A percentile compares a stretch with the other conserved stretches of the same genome.
Evolutionary conservation across 2,113 vertebrate genomes (phyloP).

Genomic region (Connochaetes taurinus): DNA sequence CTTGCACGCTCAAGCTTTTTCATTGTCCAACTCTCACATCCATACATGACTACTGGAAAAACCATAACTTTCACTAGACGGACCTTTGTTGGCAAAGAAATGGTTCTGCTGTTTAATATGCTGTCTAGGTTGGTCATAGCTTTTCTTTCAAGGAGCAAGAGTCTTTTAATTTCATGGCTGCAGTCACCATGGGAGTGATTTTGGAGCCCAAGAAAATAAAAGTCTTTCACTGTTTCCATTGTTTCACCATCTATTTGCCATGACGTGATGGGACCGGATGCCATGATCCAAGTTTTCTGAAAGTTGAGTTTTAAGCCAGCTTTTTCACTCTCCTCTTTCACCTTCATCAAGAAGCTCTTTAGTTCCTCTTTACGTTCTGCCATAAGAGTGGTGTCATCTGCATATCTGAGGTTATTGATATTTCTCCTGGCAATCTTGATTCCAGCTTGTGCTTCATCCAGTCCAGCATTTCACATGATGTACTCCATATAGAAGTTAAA

Average conservation of each 20-base stretch:
- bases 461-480: neutral
- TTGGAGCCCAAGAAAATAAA: neutral
- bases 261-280: neutral
- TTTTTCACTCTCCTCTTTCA: neutral
- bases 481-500: neutral
- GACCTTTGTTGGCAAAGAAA: neutral
- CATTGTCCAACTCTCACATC: neutral
- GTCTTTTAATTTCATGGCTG: neutral
- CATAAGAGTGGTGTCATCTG: neutral
- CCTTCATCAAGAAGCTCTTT: neutral
- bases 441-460: neutral
- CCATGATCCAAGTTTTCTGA: neutral
- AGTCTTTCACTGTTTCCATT: neutral
- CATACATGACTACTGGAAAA: neutral
- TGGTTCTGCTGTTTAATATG: neutral
- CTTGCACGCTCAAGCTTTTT: fast-evolving
- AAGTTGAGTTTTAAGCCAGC: neutral
- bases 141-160: neutral
- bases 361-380: neutral
- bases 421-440: neutral
- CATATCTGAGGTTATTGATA: neutral
- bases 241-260: neutral
- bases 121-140: neutral
- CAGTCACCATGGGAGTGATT: neutral
- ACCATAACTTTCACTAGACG: neutral